These are phyloP conservation scores for Dynastes hyllus DNA, from an alignment of 2,888 invertebrate genomes.

Conservation along the genomic window DNA sequence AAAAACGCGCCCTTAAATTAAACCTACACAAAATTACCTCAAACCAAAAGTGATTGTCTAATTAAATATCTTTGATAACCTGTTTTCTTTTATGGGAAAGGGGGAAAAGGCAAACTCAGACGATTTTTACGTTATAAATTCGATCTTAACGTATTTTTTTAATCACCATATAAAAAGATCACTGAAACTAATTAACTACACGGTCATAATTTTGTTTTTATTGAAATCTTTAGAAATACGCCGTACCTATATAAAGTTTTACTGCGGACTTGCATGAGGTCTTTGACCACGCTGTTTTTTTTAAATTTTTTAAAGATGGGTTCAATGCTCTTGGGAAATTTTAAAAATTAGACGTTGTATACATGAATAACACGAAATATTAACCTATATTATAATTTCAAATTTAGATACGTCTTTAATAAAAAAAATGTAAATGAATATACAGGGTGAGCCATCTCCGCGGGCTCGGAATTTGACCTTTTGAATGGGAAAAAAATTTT, in stretches of 20 bases:
- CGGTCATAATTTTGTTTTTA: conserved; percentile 31
- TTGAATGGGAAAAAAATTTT: too few relatives aligned
- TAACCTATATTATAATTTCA: not conserved
- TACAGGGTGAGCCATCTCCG: too few relatives aligned
- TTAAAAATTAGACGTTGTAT: conserved; percentile 26
- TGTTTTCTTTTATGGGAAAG: too few relatives aligned
- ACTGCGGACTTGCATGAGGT: conserved; percentile 32
- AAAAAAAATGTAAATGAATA: too few relatives aligned
- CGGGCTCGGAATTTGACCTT: too few relatives aligned
- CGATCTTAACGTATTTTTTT: not conserved
- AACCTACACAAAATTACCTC: not conserved
- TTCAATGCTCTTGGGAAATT: conserved; percentile 19
- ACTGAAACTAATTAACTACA: conserved; percentile 34
- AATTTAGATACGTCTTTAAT: not conserved
- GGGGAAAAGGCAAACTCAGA: not conserved
- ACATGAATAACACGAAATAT: not conserved
- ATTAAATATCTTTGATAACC: conserved; percentile 18
- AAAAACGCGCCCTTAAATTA: too few relatives aligned
- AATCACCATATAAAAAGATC: conserved; percentile 18
- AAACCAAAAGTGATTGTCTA: conserved; percentile 5
- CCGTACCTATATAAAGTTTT: conserved; percentile 27
- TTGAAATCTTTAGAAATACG: conserved; percentile 36
- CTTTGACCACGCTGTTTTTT: too few relatives aligned
- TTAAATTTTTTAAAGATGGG: too few relatives aligned
- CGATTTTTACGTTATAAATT: not conserved